Base-by-base conservation (phyloP, 1,140 invertebrate species). In the Dinoponera quadriceps region DNA sequence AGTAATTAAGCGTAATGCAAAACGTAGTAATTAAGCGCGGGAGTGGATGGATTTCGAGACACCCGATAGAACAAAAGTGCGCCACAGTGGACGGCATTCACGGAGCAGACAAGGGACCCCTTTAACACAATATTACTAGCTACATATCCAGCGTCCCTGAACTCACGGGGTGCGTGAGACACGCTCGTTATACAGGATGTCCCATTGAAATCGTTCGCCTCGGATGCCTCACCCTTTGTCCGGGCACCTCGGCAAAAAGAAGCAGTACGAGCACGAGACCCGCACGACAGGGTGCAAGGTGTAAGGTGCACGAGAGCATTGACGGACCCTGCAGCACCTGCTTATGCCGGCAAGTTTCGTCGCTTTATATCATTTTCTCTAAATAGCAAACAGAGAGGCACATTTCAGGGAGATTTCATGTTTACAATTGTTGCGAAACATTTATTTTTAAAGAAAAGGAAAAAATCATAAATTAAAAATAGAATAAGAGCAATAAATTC, bases 101-200 rank as follows among this genome's bases (percentile, higher is more conserved):
- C 74, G 83, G 80, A 77, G 82, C 89, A 85, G 84, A 91, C 91
- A 90, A 91, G 88, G 88, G 87, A 85, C 48, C 80, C 66, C 85
- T 91, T 91, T 90, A 91, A 91, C 88, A 86, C 86, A 86, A 87
- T 85, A 90, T 91, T 90, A 90, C 88, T 69, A 77, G 71, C 68
- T 66, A 73, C 84, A 81, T 73, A 77, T 86, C 44, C 44, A 44
- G 72, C 82, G 90, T 90, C 90, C 89, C 86, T 91, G 90, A 91
- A 91, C 90, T 85, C 89, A 59, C 66, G 60, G 84, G 87, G 90
- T 90, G 84, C 84, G 85, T 85, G 84, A 87, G 81, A 86, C 82
- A 84, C 60, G 59, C 69, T 86, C 78, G 65, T 88, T 90, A 87
- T 82, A 88, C 87, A 84, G 84, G 87, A 86, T 86, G 82, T 88